These are phyloP conservation scores for Oncopodura yosiiana DNA, from an alignment of 1,140 invertebrate genomes.

Conservation along the genomic window DNA sequence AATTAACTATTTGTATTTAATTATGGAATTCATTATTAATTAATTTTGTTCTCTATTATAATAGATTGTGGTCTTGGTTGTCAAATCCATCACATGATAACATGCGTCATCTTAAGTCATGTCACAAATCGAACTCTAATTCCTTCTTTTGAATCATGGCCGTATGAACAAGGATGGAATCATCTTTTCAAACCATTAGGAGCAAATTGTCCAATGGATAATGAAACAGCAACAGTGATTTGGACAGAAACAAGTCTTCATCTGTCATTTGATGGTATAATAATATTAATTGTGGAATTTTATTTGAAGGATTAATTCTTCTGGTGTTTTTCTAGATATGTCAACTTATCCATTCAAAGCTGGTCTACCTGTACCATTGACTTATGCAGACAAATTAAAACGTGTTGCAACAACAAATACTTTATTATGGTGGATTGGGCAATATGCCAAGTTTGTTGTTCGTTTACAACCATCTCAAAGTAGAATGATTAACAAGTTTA, in stretches of 20 bases:
- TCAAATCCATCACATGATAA: slow-evolving; percentile 20
- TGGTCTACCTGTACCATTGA: slow-evolving; percentile 2
- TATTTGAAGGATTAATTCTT: background rate
- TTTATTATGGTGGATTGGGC: slow-evolving; percentile 7
- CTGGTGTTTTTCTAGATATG: background rate
- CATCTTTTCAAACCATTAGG: background rate
- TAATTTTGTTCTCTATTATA: background rate
- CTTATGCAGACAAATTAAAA: background rate
- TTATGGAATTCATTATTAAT: background rate
- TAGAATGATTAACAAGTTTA: background rate
- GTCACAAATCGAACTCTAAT: slow-evolving; percentile 6
- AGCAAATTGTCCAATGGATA: slow-evolving; percentile 3
- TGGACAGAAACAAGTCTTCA: background rate
- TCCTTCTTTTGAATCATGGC: slow-evolving; percentile 8
- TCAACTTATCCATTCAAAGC: background rate
- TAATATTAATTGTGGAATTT: background rate
- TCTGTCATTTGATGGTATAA: background rate
- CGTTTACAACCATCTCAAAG: background rate
- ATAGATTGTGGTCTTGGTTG: slow-evolving; percentile 21
- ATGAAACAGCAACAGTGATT: background rate
- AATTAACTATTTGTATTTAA: background rate
- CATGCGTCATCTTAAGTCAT: slow-evolving; percentile 10
- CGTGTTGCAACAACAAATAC: background rate
- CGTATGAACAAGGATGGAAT: slow-evolving; percentile 3
- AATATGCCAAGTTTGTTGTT: slow-evolving; percentile 5